A percentile compares a stretch with the other conserved stretches of the same genome.
Evolutionary conservation across 35 echinoderm and acorn worm species (phyloP).

Genomic region (Anneissia japonica): DNA sequence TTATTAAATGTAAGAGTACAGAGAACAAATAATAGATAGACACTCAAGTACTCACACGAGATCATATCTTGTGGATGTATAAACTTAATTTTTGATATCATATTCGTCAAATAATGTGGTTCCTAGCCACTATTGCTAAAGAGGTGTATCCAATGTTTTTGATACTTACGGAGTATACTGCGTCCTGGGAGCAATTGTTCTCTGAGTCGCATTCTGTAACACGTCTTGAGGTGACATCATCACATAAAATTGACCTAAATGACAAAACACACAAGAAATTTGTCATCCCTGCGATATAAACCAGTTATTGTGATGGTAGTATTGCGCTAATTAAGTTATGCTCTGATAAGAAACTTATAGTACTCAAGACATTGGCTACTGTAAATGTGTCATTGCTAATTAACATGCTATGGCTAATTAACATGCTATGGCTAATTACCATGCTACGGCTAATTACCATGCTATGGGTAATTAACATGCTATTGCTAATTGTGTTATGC

Average conservation of each 20-base stretch:
- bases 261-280: background rate
- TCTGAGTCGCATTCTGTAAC: constrained; percentile 68
- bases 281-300: background rate
- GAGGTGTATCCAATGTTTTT: too few species aligned
- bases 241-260: constrained; percentile 94
- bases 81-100: too few species aligned
- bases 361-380: background rate
- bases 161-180: constrained; percentile 84
- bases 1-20: too few species aligned
- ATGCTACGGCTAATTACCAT: background rate
- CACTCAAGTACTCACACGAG: too few species aligned
- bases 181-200: constrained; percentile 88
- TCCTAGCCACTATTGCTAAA: too few species aligned
- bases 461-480: background rate
- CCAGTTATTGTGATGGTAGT: background rate
- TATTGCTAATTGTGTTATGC: background rate
- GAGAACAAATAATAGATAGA: too few species aligned
- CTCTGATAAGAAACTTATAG: background rate
- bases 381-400: background rate
- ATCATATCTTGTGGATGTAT: too few species aligned
- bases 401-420: background rate
- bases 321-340: background rate
- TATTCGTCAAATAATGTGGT: too few species aligned
- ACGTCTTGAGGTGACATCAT: constrained; percentile 99
- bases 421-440: background rate